Base-by-base conservation (phyloP, 2,113 vertebrate species). In the Tinamus guttatus region DNA sequence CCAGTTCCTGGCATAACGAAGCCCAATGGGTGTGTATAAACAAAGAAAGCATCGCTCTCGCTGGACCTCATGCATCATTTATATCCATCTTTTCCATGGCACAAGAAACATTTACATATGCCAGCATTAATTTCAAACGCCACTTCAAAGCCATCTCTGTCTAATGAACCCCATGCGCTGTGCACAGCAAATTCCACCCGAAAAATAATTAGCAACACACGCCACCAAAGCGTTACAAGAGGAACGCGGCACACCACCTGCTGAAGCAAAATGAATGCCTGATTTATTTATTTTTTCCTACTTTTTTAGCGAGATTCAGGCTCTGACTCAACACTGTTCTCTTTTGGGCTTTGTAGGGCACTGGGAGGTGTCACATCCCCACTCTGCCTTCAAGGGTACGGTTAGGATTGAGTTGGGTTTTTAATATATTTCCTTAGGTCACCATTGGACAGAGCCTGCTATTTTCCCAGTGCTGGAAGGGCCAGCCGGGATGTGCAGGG, bases 41-140 rank as follows among this genome's bases (percentile, higher is more conserved):
- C 96, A 94, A 85, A 92, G 74, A 81, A 30, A 56, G 86, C 88
- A 71, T 89, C 85, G 43, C 91, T 73, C 91, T 94, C 41, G 0
- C 95, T 67, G 96, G 95, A 94, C 96, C 93, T 96, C 91, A 95
- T 95, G 64, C 94, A 96, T 89, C 94, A 96, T 97, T 97, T 93
- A 90, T 87, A 81, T 87, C 75, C 95, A 96, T 87, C 64, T 93
- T 92, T 87, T 73, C 78, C 40, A 24, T 87, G 95, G 95, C 94
- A 93, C 78, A 41, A 81, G 88, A 22, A 95, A 45, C 79, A 93
- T 93, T 95, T 94, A 65, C 94, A 94, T 95, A 79, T 95, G 94
- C 90, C 91, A 84, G 96, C 93, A 93, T 96, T 97, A 89, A 96
- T 96, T 97, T 95, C 1, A n/a, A 93, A 7, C 6, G 54, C 94